These are phyloP conservation scores for Thunnus albacares DNA, from an alignment of 2,797 vertebrate species.

Conservation along the genomic window DNA sequence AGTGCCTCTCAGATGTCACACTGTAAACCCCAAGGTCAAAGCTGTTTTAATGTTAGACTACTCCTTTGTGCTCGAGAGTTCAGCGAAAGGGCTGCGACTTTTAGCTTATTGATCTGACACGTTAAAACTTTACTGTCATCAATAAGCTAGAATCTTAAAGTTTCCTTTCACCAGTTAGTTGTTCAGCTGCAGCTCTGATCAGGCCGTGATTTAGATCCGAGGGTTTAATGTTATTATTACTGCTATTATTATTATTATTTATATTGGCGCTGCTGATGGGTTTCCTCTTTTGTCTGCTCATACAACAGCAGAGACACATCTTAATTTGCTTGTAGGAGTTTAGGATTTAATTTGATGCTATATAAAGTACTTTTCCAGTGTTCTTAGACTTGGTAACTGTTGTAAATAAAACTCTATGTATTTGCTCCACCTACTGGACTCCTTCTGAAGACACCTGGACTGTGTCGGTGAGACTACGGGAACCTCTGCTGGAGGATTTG, in stretches of 20 bases:
- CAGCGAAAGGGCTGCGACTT: not conserved
- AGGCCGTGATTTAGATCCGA: slow-evolving; percentile 37
- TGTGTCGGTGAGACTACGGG: slow-evolving; percentile 21
- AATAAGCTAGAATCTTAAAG: not conserved
- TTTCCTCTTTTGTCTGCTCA: slow-evolving; percentile 41
- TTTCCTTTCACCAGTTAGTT: slow-evolving; percentile 32
- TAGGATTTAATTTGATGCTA: slow-evolving; percentile 43
- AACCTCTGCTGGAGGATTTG: slow-evolving; percentile 65
- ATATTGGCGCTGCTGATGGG: slow-evolving; percentile 20
- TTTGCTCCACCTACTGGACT: slow-evolving; percentile 55
- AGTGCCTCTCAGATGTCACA: slow-evolving; percentile 43
- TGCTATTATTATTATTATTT: slow-evolving; percentile 1
- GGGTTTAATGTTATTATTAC: slow-evolving; percentile 50
- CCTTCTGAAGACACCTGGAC: not conserved
- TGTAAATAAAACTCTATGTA: not conserved
- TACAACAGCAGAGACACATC: slow-evolving; percentile 26
- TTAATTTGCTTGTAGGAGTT: slow-evolving; percentile 45
- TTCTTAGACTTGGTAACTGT: slow-evolving; percentile 22
- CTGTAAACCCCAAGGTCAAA: slow-evolving; percentile 49
- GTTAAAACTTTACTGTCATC: not conserved
- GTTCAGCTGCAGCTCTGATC: slow-evolving; percentile 28
- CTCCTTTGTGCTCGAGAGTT: slow-evolving; percentile 3
- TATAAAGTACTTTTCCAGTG: slow-evolving; percentile 22
- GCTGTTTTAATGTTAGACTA: not conserved
- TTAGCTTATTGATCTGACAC: not conserved